Evolutionary conservation across 1,140 invertebrate species (phyloP), one percentile per base, ranked within the genome.

Genomic region (Listronotus bonariensis): DNA sequence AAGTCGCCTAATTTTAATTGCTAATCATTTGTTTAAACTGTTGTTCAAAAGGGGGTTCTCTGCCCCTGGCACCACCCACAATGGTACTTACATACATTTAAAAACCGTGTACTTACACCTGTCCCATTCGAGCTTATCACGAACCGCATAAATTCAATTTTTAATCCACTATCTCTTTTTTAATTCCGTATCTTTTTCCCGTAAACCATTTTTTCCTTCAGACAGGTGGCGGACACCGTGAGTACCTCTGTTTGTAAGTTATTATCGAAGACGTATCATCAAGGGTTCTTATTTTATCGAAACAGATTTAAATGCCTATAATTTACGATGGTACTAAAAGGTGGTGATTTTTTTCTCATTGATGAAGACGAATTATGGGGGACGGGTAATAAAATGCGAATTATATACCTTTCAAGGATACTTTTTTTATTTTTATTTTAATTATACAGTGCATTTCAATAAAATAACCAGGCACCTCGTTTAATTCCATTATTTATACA

Each of bases 221-320:
- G 43, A 46, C 43, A 46, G 43, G 43, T 46, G 43, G 43, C n/a
- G 15, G 34, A 46, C 43, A 51, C 31, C 48, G 12, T 10, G 48
- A 20, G 8, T 51, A 32, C 48, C 48, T 31, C 48, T 51, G 48
- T 9, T 51, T 51, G 48, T 51, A 51, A 51, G 48, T 51, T 12
- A 51, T 51, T 51, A 51, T 51, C 20, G 20, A 18, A 6, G 31
- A 51, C 48, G 20, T 51, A 51, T 51, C 48, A 51, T 51, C 48
- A 32, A 10, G 17, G 48, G 48, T 51, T 51, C 31, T 51, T 51
- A 51, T 51, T 51, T 51, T 51, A 51, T 15, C 10, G 14, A 9
- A 51, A 51, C 48, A 51, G 48, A 51, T 51, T 51, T 51, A 51
- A 51, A 51, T 51, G 48, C 20, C 17, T 51, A 31, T 51, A 51